These are phyloP conservation scores for Myiozetetes cayanensis DNA, from an alignment of 2,113 vertebrate species.

Conservation along the genomic window DNA sequence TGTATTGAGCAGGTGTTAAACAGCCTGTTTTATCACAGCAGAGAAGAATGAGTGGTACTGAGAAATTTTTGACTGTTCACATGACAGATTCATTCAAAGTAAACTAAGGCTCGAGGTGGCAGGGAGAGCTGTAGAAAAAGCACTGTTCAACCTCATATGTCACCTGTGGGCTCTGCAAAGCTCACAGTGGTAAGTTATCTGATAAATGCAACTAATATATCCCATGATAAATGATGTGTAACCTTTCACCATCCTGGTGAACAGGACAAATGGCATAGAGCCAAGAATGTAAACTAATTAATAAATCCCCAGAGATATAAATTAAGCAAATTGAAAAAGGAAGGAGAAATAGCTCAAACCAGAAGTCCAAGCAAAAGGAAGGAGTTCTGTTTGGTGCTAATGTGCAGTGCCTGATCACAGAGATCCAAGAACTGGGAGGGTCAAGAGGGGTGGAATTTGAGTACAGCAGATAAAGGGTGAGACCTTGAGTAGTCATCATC, in stretches of 20 bases:
- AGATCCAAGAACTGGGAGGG: background rate
- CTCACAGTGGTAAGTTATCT: background rate
- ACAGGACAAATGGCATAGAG: background rate
- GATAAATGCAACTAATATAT: background rate
- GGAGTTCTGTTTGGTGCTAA: background rate
- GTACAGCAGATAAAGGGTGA: background rate
- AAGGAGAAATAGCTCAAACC: background rate
- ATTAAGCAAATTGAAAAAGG: background rate
- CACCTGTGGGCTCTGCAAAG: background rate
- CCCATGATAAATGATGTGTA: background rate
- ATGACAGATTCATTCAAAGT: background rate
- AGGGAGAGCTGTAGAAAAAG: background rate
- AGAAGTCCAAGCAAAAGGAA: background rate
- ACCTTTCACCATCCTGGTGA: background rate
- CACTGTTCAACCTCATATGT: background rate
- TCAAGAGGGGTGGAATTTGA: background rate
- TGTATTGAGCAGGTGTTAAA: background rate
- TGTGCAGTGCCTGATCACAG: background rate
- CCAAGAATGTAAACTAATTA: background rate
- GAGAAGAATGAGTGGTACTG: background rate
- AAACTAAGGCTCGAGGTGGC: background rate
- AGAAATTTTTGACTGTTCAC: background rate
- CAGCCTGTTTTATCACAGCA: background rate
- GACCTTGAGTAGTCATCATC: background rate
- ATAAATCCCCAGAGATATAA: background rate